phyloP scores from a whole-genome alignment of 1,140 invertebrate genomes.

The Neodiprion virginianus region DNA sequence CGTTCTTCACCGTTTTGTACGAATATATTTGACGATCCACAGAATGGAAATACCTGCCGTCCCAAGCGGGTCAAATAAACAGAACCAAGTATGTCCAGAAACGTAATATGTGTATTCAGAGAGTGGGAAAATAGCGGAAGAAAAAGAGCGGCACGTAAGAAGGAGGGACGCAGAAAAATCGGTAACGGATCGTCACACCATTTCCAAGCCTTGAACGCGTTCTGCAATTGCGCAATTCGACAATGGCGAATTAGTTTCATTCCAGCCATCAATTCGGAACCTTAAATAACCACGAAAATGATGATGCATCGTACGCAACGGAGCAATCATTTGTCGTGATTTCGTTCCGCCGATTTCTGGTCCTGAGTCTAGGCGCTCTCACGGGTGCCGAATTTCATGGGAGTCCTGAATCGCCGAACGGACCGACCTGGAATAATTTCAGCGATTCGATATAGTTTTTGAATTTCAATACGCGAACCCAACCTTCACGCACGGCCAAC shows the following conservation, averaged over 20 bases:
- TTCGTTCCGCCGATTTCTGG: neutral
- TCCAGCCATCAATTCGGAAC: neutral
- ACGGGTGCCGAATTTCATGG: neutral
- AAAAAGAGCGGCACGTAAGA: no score
- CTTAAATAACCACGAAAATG: neutral
- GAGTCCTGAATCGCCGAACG: neutral
- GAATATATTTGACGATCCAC: neutral
- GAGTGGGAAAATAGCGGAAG: no score
- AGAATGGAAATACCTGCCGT: neutral
- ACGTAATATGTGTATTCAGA: no score
- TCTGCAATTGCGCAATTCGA: no score
- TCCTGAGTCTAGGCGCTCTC: neutral
- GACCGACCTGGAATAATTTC: slow-evolving; percentile 7
- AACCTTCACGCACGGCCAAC: neutral
- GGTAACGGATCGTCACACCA: no score
- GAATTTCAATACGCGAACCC: slow-evolving; percentile 7
- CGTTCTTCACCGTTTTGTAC: neutral
- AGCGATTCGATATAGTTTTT: neutral
- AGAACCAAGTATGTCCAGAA: no score
- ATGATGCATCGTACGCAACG: neutral
- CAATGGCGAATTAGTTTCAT: no score
- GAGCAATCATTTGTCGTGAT: neutral
- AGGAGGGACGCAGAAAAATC: no score
- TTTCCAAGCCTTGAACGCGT: no score
- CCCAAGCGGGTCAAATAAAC: neutral